Conservation (phyloP, 2,888 invertebrate species). For the Sthenelais limicola region DNA sequence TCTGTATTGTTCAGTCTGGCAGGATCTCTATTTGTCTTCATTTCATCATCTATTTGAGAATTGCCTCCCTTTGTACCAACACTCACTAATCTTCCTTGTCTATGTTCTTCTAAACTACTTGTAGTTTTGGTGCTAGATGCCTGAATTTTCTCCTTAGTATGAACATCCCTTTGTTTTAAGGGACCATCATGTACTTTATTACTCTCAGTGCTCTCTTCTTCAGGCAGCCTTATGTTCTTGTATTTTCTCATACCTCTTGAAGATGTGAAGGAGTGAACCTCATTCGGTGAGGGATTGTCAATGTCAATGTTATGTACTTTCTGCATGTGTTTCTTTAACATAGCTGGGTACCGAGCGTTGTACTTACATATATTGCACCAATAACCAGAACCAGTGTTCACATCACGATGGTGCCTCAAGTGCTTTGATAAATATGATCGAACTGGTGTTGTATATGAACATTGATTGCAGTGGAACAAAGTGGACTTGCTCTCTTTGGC, state of each 20-base stretch:
- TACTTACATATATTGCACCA: slow-evolving; percentile 34
- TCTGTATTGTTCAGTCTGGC: too few species aligned
- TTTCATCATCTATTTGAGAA: too few species aligned
- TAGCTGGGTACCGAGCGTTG: slow-evolving; percentile 22
- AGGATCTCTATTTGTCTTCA: too few species aligned
- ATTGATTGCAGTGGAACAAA: too few species aligned
- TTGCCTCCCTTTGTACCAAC: too few species aligned
- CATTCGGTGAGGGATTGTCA: neutral
- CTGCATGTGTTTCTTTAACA: slow-evolving; percentile 27
- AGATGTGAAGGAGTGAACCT: neutral
- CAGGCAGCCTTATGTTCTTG: slow-evolving; percentile 30
- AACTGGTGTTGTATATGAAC: slow-evolving; percentile 7
- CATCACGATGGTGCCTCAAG: slow-evolving; percentile 1
- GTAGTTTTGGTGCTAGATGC: too few species aligned
- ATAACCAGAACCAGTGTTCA: slow-evolving; percentile 11
- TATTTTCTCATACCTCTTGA: neutral
- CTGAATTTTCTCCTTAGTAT: too few species aligned
- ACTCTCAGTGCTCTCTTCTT: neutral
- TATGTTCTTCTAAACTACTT: too few species aligned
- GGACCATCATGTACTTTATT: too few species aligned
- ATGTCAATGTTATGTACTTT: slow-evolving; percentile 30
- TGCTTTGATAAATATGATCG: slow-evolving; percentile 22
- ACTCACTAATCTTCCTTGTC: too few species aligned
- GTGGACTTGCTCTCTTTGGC: too few species aligned
- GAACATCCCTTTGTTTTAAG: too few species aligned